Evolutionary conservation across 1,140 invertebrate species (phyloP).

Genomic region (Streblospio benedicti): DNA sequence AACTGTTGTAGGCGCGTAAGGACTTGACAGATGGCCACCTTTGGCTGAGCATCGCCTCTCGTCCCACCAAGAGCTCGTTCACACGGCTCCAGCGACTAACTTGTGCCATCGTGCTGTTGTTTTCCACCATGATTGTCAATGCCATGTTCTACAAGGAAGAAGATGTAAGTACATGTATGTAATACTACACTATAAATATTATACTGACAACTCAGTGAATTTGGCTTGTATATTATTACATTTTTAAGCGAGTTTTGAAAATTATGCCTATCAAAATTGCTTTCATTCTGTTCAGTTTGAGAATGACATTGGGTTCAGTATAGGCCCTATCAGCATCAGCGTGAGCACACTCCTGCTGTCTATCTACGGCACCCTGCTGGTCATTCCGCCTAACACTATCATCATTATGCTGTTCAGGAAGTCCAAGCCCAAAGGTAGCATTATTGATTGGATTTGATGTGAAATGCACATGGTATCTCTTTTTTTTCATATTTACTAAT

Average conservation of each 20-base stretch:
- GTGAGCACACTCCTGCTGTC: background rate
- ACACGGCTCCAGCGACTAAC: conserved; percentile 46
- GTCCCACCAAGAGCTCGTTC: conserved; percentile 48
- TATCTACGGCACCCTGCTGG: conserved; percentile 3
- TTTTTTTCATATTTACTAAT: no score
- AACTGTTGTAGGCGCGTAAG: conserved; percentile 35
- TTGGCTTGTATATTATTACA: no score
- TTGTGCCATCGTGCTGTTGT: conserved; percentile 45
- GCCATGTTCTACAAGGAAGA: conserved; percentile 48
- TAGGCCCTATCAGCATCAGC: conserved; percentile 12
- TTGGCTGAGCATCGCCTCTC: conserved; percentile 48
- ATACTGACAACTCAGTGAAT: no score
- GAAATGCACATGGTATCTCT: no score
- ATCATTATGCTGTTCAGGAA: conserved; percentile 12
- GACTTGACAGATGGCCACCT: conserved; percentile 48
- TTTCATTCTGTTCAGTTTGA: no score
- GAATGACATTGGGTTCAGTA: no score
- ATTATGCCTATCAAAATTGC: no score
- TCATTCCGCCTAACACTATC: conserved; percentile 8
- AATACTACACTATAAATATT: no score
- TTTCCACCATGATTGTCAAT: conserved; percentile 49
- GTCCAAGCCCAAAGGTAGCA: background rate
- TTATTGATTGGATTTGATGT: no score
- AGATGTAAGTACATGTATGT: no score
- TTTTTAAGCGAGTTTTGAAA: no score